Percentiles rank a stretch among this genome's conserved stretches.
These are phyloP conservation scores for Dorcus parallelipipedus DNA, from an alignment of 2,888 invertebrate genomes.

Conservation along the genomic window DNA sequence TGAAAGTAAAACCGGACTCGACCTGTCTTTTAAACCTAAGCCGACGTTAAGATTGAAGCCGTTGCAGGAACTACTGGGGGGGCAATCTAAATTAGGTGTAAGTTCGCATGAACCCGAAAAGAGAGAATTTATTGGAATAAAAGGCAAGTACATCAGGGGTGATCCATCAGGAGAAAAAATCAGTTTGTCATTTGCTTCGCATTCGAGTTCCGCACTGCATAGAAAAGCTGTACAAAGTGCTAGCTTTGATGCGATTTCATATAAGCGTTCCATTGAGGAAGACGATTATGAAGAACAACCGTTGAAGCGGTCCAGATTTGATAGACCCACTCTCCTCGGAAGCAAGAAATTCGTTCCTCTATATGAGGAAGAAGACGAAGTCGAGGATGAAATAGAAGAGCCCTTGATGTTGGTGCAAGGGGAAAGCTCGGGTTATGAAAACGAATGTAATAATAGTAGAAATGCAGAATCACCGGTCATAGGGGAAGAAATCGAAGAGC, in stretches of 20 bases:
- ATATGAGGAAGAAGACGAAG: slow-evolving; percentile 36
- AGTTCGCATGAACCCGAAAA: slow-evolving; percentile 18
- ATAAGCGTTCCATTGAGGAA: slow-evolving; percentile 27
- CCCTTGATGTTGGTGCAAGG: slow-evolving; percentile 66
- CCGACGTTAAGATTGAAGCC: slow-evolving; percentile 11
- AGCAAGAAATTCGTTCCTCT: slow-evolving; percentile 23
- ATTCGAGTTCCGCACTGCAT: background rate
- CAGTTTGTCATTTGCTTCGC: slow-evolving; percentile 13
- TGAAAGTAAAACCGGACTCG: background rate
- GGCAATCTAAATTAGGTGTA: slow-evolving; percentile 4
- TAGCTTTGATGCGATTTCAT: slow-evolving; percentile 26
- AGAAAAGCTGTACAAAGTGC: slow-evolving; percentile 32
- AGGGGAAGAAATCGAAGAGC: slow-evolving; percentile 72
- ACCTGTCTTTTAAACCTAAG: slow-evolving; percentile 8
- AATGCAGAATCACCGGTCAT: slow-evolving; percentile 39
- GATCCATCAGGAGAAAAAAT: slow-evolving; percentile 17
- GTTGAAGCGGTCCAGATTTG: slow-evolving; percentile 21
- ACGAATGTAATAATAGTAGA: slow-evolving; percentile 24
- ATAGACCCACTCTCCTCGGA: slow-evolving; percentile 27
- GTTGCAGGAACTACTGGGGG: slow-evolving; percentile 16
- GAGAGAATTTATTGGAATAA: slow-evolving; percentile 28
- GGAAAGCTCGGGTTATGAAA: slow-evolving; percentile 58
- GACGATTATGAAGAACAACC: slow-evolving; percentile 27
- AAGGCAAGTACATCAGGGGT: slow-evolving; percentile 31
- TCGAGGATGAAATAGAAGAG: slow-evolving; percentile 70